Base-by-base conservation (phyloP, 1,140 invertebrate genomes). In the Armadillidium nasatum region DNA sequence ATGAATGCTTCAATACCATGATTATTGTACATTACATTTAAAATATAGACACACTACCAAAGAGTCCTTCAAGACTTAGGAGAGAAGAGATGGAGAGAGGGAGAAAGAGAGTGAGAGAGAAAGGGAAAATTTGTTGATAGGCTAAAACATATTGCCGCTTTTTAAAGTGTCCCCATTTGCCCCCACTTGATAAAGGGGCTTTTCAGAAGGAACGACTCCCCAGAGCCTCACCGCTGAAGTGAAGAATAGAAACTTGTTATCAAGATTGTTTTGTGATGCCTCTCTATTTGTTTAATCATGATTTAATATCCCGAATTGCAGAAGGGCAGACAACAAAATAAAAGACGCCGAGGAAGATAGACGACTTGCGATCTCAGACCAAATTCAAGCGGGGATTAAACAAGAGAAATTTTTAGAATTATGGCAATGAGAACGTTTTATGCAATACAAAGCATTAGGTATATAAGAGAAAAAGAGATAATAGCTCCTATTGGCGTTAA, bases 241-340 rank as follows among this genome's bases (percentile, higher is more conserved):
- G 77, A 76, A 71, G 75, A 60, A 76, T 75, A 75, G 77, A 75
- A 72, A 71, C 77, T 71, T 78, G 77, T 78, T 78, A 78, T 75
- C 71, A 43, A 70, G 77, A 78, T 78, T 78, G 77, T 78, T 78
- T 78, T 75, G 77, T 78, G 77, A 78, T 78, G 77, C 73, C 74
- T 73, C 43, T 71, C 77, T 78, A 78, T 78, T 78, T 78, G 77
- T 78, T 78, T 78, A 78, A 78, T 78, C 77, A 78, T 78, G 77
- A 78, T 78, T 78, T 78, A 78, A 78, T 78, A 78, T 78, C 77
- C 74, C 73, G 72, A 74, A 78, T 78, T 78, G 77, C 70, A 69
- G 46, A 71, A 44, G 69, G 69, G 70, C 19, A 70, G 73, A 44
- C 54, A 60, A 44, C n/a, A 67, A 71, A n/a, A 44, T 46, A 67